Percentiles rank a stretch among this genome's conserved stretches.
phyloP scores from a whole-genome alignment of 2,888 invertebrate species.

The Drosophila rellima region DNA sequence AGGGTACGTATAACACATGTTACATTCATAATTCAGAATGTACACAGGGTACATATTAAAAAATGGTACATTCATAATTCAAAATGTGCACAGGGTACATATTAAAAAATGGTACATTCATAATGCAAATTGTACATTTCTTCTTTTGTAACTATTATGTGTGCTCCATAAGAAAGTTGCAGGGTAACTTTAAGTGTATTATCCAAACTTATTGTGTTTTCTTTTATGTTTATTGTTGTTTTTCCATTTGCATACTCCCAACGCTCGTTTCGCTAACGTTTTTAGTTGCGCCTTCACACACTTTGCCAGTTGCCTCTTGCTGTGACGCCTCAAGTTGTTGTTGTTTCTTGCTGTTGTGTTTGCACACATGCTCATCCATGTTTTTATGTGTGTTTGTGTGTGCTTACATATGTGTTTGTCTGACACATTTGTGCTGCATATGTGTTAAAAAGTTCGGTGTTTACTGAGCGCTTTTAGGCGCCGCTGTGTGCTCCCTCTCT shows the following conservation, averaged over 20 bases:
- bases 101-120: too few species aligned
- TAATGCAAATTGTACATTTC: not conserved
- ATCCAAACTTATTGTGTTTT: not conserved
- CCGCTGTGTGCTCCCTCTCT: constrained; percentile 5
- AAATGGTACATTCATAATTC: too few species aligned
- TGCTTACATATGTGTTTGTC: constrained; percentile 29
- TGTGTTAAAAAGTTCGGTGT: constrained; percentile 65
- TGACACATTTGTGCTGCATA: constrained; percentile 57
- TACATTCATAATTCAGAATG: too few species aligned
- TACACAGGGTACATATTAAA: too few species aligned
- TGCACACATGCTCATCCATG: constrained; percentile 23
- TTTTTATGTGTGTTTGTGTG: constrained; percentile 14
- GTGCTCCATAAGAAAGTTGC: not conserved
- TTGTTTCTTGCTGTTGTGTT: constrained; percentile 26
- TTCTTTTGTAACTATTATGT: not conserved
- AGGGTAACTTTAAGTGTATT: constrained; percentile 8
- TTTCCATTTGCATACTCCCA: constrained; percentile 55
- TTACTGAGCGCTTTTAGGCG: constrained; percentile 68
- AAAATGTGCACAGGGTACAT: too few species aligned
- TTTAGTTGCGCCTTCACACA: constrained; percentile 52
- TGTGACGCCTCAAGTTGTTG: constrained; percentile 37
- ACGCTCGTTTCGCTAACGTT: constrained; percentile 30
- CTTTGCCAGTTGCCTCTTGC: constrained; percentile 42
- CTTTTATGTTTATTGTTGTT: constrained; percentile 30
- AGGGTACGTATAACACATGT: too few species aligned